Percentiles rank a stretch among this genome's conserved stretches.
phyloP scores from a whole-genome alignment of 2,888 invertebrate species.

The Conchocele bisecta region DNA sequence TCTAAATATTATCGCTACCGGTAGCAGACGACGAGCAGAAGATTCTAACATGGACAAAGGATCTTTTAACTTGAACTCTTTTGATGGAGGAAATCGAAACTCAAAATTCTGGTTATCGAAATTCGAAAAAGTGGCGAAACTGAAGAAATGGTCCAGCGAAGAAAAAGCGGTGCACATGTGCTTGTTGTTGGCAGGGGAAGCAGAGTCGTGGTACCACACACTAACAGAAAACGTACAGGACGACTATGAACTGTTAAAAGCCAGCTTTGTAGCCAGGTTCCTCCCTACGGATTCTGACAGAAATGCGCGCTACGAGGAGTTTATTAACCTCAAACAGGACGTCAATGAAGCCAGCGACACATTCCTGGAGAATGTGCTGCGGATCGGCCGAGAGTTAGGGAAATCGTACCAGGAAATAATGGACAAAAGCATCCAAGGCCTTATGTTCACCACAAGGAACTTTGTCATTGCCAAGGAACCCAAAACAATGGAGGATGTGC shows the following conservation, averaged over 20 bases:
- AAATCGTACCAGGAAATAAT: slow-evolving; percentile 20
- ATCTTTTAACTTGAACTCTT: too few species aligned
- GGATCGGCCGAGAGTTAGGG: background rate
- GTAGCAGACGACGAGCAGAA: too few species aligned
- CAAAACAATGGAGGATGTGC: slow-evolving; percentile 8
- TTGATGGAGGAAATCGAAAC: too few species aligned
- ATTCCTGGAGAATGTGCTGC: slow-evolving; percentile 1
- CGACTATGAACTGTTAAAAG: background rate
- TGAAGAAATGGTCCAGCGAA: background rate
- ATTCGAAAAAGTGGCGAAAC: background rate
- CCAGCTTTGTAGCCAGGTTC: background rate
- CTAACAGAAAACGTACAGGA: background rate
- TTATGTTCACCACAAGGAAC: background rate
- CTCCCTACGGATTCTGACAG: background rate
- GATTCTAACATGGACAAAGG: too few species aligned
- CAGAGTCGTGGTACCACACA: slow-evolving; percentile 1
- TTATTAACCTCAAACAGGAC: background rate
- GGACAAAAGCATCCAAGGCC: slow-evolving; percentile 18
- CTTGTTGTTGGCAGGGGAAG: background rate
- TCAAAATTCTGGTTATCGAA: slow-evolving; percentile 1
- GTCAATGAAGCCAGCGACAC: background rate
- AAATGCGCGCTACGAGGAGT: background rate
- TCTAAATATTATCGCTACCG: too few species aligned
- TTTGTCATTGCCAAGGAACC: slow-evolving; percentile 18
- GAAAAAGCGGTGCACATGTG: background rate